Evolutionary conservation across 1,140 invertebrate genomes (phyloP).

Genomic region (Drosophila grimshawi): DNA sequence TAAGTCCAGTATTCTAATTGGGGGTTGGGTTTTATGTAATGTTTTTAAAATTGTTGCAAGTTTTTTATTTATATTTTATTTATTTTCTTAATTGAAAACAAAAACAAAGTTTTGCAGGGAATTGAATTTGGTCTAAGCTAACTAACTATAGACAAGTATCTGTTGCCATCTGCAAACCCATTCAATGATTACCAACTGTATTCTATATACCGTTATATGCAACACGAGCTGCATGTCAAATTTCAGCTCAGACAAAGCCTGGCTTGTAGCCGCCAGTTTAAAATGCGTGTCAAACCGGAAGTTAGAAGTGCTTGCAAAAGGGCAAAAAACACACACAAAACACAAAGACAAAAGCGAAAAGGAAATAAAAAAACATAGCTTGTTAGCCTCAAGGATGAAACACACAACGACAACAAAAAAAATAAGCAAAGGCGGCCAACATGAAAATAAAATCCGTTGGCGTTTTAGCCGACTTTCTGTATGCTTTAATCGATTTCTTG

Average conservation of each 20-base stretch:
- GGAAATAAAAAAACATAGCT: conserved; percentile 23
- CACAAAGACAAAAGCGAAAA: conserved; percentile 2
- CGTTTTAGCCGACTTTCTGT: conserved; percentile 46
- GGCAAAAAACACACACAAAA: conserved; percentile 7
- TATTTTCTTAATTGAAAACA: too few species aligned
- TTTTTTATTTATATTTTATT: too few species aligned
- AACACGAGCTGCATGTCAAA: neutral
- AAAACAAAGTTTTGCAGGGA: too few species aligned
- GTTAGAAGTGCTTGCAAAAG: conserved; percentile 48
- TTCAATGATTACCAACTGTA: conserved; percentile 8
- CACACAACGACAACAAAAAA: conserved; percentile 34
- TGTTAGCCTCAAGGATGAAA: conserved; percentile 66
- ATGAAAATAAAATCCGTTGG: conserved; percentile 40
- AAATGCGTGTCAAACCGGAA: conserved; percentile 61
- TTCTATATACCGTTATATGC: conserved; percentile 1
- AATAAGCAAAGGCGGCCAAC: conserved; percentile 24
- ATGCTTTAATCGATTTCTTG: conserved; percentile 79
- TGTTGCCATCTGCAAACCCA: neutral
- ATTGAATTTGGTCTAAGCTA: too few species aligned
- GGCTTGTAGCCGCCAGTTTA: conserved; percentile 7
- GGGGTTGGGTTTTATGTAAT: too few species aligned
- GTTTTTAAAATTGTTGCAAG: too few species aligned
- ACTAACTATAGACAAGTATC: neutral
- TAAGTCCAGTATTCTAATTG: too few species aligned
- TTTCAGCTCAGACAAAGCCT: conserved; percentile 4